A percentile compares a stretch with the other conserved stretches of the same genome.
Conservation (phyloP, 2,888 invertebrate species). For the Plebejus anna region DNA sequence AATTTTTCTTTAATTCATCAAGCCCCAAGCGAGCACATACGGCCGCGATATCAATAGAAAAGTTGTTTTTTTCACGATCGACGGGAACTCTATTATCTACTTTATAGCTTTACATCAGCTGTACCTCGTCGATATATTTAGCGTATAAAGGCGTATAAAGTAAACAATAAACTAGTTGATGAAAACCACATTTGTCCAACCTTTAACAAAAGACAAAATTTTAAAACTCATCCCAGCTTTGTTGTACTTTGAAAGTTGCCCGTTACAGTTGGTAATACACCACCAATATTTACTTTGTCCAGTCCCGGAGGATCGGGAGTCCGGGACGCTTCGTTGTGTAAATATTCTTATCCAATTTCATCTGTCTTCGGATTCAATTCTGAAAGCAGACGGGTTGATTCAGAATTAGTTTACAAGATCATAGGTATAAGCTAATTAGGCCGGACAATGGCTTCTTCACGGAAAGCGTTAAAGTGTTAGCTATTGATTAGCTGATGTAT, state of each 20-base stretch:
- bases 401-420: conserved; percentile 34
- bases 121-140: background rate
- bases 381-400: background rate
- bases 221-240: conserved; percentile 30
- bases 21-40: too few relatives aligned
- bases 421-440: conserved; percentile 36
- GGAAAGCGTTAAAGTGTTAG: conserved; percentile 26
- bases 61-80: too few relatives aligned
- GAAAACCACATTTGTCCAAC: conserved; percentile 26
- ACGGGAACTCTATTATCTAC: background rate
- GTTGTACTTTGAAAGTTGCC: conserved; percentile 49
- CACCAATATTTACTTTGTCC: conserved; percentile 66
- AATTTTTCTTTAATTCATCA: background rate
- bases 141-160: background rate
- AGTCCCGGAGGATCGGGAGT: conserved; percentile 50
- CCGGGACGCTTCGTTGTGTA: conserved; percentile 54
- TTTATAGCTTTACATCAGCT: background rate
- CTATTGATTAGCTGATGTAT: conserved; percentile 24
- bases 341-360: conserved; percentile 52
- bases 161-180: conserved; percentile 10
- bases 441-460: conserved; percentile 26
- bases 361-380: conserved; percentile 52
- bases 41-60: too few relatives aligned
- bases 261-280: conserved; percentile 64
- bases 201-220: conserved; percentile 32